Evolutionary conservation across 2,113 vertebrate genomes (phyloP).

Genomic region (Calidris pugnax): DNA sequence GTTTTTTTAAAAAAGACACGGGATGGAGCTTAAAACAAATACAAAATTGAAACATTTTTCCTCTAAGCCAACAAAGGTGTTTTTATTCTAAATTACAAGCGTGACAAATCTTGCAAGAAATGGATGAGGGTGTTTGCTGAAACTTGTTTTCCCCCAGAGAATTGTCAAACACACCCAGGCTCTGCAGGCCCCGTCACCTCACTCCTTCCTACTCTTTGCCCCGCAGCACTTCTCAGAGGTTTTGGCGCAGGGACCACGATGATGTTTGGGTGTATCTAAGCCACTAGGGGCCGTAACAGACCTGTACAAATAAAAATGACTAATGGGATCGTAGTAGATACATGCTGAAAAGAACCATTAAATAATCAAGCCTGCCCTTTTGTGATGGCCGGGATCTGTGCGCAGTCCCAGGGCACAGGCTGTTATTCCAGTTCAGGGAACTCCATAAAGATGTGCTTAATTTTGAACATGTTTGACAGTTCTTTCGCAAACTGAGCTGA

Average conservation of each 20-base stretch:
- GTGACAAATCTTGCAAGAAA: background rate
- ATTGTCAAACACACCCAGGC: background rate
- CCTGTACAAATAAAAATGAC: background rate
- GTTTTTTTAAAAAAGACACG: background rate
- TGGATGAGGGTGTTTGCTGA: background rate
- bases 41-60: background rate
- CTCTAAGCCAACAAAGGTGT: background rate
- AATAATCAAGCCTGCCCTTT: background rate
- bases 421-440: background rate
- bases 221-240: background rate
- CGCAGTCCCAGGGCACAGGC: background rate
- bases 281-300: constrained; percentile 41
- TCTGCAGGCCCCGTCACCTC: background rate
- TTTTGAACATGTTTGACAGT: background rate
- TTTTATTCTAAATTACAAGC: background rate
- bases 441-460: background rate
- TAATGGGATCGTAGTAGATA: background rate
- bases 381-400: background rate
- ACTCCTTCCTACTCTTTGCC: background rate
- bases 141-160: background rate
- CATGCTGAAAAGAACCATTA: background rate
- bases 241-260: background rate
- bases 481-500: background rate
- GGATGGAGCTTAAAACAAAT: background rate
- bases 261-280: background rate